Percentiles rank a stretch among this genome's conserved stretches.
Evolutionary conservation across 2,113 vertebrate genomes (phyloP).

Genomic region (Anser cygnoides): DNA sequence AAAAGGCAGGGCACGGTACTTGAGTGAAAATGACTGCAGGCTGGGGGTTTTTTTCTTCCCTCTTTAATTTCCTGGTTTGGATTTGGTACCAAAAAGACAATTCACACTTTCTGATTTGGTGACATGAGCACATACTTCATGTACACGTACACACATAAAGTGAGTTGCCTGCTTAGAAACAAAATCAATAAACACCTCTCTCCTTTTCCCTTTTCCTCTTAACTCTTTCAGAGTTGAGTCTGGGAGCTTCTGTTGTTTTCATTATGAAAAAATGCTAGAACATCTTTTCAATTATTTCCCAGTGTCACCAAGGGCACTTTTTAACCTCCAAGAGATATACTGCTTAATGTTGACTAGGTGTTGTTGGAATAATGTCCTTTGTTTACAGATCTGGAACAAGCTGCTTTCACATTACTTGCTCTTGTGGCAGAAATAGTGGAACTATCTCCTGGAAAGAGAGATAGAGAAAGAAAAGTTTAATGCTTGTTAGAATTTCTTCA

Average conservation of each 20-base stretch:
- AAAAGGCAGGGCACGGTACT: background rate
- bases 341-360: background rate
- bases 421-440: background rate
- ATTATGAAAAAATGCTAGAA: background rate
- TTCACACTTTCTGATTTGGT: background rate
- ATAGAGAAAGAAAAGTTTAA: background rate
- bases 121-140: background rate
- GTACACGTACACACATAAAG: background rate
- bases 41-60: background rate
- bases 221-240: background rate
- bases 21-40: background rate
- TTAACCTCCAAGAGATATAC: background rate
- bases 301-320: background rate
- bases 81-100: background rate
- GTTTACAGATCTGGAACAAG: background rate
- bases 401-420: background rate
- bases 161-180: background rate
- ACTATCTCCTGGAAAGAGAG: background rate
- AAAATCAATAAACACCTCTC: background rate
- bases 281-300: background rate
- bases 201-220: background rate
- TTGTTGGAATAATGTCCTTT: background rate
- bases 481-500: background rate
- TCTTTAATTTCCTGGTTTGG: conserved; percentile 8
- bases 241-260: background rate